Conservation (phyloP, 2,113 vertebrate species). For the Leucopsar rothschildi region DNA sequence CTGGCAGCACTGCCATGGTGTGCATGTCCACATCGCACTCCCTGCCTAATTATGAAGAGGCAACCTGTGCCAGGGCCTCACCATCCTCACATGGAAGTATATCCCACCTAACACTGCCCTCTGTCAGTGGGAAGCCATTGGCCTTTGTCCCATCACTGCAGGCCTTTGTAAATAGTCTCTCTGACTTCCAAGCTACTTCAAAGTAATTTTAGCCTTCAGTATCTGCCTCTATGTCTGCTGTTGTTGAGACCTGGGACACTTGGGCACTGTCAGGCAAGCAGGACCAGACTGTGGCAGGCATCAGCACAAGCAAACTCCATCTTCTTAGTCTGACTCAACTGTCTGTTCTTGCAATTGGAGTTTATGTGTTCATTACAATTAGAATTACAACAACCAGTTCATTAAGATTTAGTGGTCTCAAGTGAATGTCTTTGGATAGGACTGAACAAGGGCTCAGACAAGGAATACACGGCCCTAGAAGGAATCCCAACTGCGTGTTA, state of each 20-base stretch:
- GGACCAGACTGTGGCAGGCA: not conserved
- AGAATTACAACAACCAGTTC: not conserved
- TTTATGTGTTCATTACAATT: not conserved
- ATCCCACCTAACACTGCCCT: not conserved
- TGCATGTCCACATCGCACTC: fast-evolving
- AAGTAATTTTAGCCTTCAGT: not conserved
- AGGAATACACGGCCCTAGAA: not conserved
- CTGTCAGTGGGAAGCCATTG: not conserved
- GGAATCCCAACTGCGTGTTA: not conserved
- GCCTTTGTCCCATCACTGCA: not conserved
- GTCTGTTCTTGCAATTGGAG: not conserved
- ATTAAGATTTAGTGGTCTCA: not conserved
- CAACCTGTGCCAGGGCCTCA: not conserved
- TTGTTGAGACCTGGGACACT: not conserved
- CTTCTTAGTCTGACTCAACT: not conserved
- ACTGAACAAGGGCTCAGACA: not conserved
- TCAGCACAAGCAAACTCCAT: not conserved
- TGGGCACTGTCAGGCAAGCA: not conserved
- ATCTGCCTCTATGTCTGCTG: not conserved
- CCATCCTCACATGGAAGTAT: not conserved
- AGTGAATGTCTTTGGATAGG: not conserved
- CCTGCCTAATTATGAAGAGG: not conserved
- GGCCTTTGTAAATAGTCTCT: not conserved
- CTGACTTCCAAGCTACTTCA: not conserved
- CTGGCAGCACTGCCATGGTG: not conserved